These are phyloP conservation scores for Drosophila aldrichi DNA, from an alignment of 2,888 invertebrate genomes.

Conservation along the genomic window DNA sequence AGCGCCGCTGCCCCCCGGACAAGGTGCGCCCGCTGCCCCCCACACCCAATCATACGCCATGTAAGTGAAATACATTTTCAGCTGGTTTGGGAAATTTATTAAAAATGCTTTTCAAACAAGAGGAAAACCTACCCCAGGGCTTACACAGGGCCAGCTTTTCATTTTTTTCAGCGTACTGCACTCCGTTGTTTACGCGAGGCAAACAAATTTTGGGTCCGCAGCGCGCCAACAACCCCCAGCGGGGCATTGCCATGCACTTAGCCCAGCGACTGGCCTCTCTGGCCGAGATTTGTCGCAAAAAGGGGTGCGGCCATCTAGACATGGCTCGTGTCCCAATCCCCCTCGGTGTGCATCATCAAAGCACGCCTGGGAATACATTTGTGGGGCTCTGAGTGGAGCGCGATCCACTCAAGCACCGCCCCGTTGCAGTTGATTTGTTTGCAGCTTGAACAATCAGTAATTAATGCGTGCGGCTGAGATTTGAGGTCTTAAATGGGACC, in stretches of 20 bases:
- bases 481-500: constrained; percentile 35
- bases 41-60: constrained; percentile 87
- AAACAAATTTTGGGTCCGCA: constrained; percentile 69
- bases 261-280: constrained; percentile 10
- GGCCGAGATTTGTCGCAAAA: constrained; percentile 40
- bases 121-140: constrained; percentile 39
- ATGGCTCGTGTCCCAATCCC: constrained; percentile 36
- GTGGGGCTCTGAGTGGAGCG: constrained; percentile 22
- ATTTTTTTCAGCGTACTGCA: constrained; percentile 7
- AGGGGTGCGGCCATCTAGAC: constrained; percentile 35
- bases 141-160: not conserved
- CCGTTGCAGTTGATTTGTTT: constrained; percentile 46
- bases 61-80: constrained; percentile 79
- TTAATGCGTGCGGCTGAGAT: constrained; percentile 42
- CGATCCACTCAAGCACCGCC: constrained; percentile 4
- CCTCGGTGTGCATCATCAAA: constrained; percentile 44
- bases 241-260: constrained; percentile 65
- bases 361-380: constrained; percentile 44
- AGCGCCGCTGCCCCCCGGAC: constrained; percentile 91
- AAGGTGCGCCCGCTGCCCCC: constrained; percentile 91
- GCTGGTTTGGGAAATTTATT: constrained; percentile 59
- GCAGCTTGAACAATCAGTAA: constrained; percentile 35
- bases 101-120: constrained; percentile 52
- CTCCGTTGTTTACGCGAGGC: constrained; percentile 59
- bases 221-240: constrained; percentile 60